Conservation (phyloP, 2,113 vertebrate species). For the Mustela nigripes region DNA sequence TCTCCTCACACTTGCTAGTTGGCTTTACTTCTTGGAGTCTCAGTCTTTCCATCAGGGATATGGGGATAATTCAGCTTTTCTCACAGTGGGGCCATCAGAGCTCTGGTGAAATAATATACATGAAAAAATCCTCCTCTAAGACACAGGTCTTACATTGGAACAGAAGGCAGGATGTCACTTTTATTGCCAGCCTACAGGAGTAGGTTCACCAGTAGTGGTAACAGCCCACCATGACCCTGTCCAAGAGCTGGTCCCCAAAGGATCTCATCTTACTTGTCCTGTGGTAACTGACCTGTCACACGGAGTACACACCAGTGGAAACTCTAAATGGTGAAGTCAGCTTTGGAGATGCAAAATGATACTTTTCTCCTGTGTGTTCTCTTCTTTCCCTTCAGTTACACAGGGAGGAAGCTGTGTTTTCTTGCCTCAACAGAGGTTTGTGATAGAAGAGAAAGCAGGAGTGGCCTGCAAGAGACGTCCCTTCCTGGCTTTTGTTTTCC, state of each 20-base stretch:
- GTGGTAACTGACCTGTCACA: background rate
- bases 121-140: background rate
- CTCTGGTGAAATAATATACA: background rate
- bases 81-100: background rate
- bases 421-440: background rate
- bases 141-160: background rate
- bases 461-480: background rate
- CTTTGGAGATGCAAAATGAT: background rate
- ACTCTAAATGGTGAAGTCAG: background rate
- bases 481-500: background rate
- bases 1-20: background rate
- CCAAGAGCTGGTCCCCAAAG: background rate
- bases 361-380: background rate
- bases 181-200: background rate
- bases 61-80: background rate
- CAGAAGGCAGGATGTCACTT: background rate
- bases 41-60: background rate
- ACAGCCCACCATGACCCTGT: background rate
- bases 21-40: background rate
- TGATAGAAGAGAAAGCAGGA: background rate
- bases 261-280: background rate
- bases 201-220: background rate
- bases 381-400: background rate
- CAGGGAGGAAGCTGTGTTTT: background rate
- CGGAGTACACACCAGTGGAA: background rate